These are phyloP conservation scores for Eupeodes latifasciatus DNA, from an alignment of 2,888 invertebrate genomes.

Conservation along the genomic window DNA sequence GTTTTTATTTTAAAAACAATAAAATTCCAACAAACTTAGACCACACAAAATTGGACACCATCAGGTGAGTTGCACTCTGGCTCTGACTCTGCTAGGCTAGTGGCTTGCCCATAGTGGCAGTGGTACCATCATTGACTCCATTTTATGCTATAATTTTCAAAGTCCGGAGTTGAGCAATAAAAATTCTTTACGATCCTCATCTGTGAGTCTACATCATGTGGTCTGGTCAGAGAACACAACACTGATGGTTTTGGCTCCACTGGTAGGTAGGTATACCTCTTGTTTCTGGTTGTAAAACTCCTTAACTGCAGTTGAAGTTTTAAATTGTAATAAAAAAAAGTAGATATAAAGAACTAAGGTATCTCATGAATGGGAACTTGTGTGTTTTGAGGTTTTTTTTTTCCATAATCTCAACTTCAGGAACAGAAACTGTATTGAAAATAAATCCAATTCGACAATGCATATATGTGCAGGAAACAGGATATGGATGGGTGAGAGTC, in stretches of 20 bases:
- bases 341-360: background rate
- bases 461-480: no score
- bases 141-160: constrained; percentile 21
- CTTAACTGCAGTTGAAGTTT: constrained; percentile 46
- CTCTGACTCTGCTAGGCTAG: background rate
- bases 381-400: background rate
- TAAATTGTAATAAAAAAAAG: background rate
- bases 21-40: constrained; percentile 22
- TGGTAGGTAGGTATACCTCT: background rate
- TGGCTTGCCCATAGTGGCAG: background rate
- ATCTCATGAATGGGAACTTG: constrained; percentile 10
- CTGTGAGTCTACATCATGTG: constrained; percentile 22
- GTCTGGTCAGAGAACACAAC: constrained; percentile 5
- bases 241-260: background rate
- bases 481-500: background rate
- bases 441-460: constrained; percentile 42
- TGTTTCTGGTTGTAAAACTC: constrained; percentile 11
- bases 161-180: constrained; percentile 20
- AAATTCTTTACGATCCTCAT: constrained; percentile 34
- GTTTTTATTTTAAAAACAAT: constrained; percentile 18
- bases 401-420: background rate
- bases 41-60: constrained; percentile 58
- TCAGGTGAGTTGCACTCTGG: constrained; percentile 46
- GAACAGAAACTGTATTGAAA: constrained; percentile 16
- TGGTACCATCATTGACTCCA: constrained; percentile 14